A percentile compares a stretch with the other conserved stretches of the same genome.
Evolutionary conservation across 92 coral and sea anemone species (phyloP).

Genomic region (Parazoanthus atlanticus): DNA sequence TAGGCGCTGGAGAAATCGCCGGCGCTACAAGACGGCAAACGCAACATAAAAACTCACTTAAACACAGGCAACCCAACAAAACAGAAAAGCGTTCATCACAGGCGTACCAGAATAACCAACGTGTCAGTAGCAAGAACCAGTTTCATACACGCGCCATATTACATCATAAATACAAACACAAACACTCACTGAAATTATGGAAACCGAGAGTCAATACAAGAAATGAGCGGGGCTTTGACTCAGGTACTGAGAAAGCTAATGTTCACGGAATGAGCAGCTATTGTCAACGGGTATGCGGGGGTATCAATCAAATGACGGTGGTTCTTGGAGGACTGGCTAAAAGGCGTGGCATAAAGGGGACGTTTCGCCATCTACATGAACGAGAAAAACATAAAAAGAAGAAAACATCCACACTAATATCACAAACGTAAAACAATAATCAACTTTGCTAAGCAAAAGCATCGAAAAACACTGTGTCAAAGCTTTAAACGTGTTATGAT

Average conservation of each 20-base stretch:
- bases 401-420: not conserved
- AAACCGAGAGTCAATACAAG: not conserved
- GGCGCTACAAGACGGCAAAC: constrained; percentile 8
- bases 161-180: not conserved
- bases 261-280: not conserved
- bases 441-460: too few relatives aligned
- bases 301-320: not conserved
- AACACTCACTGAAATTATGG: not conserved
- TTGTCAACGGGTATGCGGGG: constrained; percentile 15
- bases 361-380: not conserved
- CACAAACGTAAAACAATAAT: too few relatives aligned
- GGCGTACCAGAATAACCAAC: not conserved
- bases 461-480: too few relatives aligned
- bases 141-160: not conserved
- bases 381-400: not conserved
- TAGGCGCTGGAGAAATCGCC: constrained; percentile 37
- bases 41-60: not conserved
- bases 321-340: not conserved
- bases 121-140: not conserved
- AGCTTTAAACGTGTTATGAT: too few relatives aligned
- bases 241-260: not conserved
- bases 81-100: not conserved
- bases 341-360: not conserved
- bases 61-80: not conserved
- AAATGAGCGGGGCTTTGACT: not conserved